Conservation (phyloP, 2,888 invertebrate genomes). For the Sturmia bella region DNA sequence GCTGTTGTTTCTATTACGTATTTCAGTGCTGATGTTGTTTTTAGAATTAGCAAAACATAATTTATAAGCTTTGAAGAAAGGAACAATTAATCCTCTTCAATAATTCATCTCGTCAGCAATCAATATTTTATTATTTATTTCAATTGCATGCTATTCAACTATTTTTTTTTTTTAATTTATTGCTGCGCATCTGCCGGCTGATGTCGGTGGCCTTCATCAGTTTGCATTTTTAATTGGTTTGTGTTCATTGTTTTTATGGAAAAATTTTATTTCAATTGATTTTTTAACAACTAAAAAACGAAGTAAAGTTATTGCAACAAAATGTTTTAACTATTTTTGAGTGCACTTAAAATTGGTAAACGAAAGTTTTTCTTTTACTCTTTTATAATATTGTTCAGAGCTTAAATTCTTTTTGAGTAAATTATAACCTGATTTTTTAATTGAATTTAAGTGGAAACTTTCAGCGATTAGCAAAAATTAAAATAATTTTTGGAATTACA, state of each 20-base stretch:
- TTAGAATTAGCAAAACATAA: too few species aligned
- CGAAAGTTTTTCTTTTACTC: not conserved
- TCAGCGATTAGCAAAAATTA: not conserved
- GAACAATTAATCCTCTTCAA: too few species aligned
- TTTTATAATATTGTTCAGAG: not conserved
- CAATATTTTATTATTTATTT: too few species aligned
- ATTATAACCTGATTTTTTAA: constrained; percentile 10
- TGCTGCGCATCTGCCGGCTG: too few species aligned
- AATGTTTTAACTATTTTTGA: too few species aligned
- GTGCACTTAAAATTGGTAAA: not conserved
- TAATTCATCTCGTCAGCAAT: too few species aligned
- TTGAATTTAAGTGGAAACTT: constrained; percentile 30
- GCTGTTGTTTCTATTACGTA: not conserved
- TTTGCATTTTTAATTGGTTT: not conserved
- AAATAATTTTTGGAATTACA: too few species aligned
- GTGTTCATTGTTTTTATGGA: constrained; percentile 4
- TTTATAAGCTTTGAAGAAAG: too few species aligned
- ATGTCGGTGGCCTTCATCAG: too few species aligned
- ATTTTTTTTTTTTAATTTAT: too few species aligned
- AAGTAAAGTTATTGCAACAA: not conserved
- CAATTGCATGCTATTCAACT: too few species aligned
- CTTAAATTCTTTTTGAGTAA: not conserved
- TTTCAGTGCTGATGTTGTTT: not conserved
- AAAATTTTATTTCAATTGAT: constrained; percentile 9
- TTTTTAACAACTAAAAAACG: not conserved